Base-by-base conservation (phyloP, 1,140 invertebrate genomes). In the Aphaenogaster floridana region DNA sequence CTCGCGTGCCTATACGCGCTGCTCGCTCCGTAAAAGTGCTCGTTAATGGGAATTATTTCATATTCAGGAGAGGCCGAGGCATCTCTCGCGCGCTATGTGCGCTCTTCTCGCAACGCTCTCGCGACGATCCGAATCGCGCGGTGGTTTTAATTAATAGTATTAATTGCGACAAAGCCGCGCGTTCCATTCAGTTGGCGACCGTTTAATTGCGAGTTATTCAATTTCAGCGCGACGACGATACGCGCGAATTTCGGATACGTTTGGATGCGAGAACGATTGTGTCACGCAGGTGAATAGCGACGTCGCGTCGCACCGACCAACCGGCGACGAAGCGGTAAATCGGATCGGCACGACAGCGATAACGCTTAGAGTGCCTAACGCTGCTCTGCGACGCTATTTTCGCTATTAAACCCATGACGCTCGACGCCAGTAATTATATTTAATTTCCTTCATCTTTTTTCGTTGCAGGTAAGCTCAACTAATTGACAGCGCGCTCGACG, bases 131-230 rank as follows among this genome's bases (percentile, higher is more conserved):
- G 42, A 61, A 74, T 84, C 80, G 54, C 80, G 69, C 42, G 36
- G 28, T 72, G 42, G 42, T 76, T 84, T 81, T 84, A 84, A 84
- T 84, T 84, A 84, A 84, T 84, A 84, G 80, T 61, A 84, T 84
- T 84, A 84, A 84, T 84, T 84, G 69, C 80, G 54, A 84, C 80
- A 74, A 84, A 84, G 69, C 80, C 54, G 57, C 69, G 57, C 69
- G 42, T 71, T 84, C 69, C 69, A 45, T 71, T 81, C 79, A 57
- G 52, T 52, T 66, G 79, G 69, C 57, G 34, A 74, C 54, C 69
- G 42, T 84, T 84, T 84, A 84, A 84, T 84, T 63, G 80, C 80
- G 80, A 74, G 80, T 84, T 76, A 76, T 84, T 84, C 80, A 76
- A 74, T 76, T 84, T 84, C 80, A 39, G 28, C 17, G 69, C 57